These are phyloP conservation scores for Chrysina gloriosa DNA, from an alignment of 2,888 invertebrate genomes.

Conservation along the genomic window DNA sequence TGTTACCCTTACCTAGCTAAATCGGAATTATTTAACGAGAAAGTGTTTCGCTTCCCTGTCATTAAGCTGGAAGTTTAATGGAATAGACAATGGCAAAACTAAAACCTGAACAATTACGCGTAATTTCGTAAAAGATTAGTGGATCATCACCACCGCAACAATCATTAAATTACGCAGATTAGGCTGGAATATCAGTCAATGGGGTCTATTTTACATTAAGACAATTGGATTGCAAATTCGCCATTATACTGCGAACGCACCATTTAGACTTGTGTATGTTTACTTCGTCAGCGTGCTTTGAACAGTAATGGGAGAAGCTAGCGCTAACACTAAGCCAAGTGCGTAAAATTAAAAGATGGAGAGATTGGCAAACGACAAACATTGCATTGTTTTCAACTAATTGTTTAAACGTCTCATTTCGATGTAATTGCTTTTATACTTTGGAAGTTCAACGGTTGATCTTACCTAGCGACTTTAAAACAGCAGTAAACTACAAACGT, in stretches of 20 bases:
- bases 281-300: neutral
- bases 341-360: neutral
- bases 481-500: too few relatives aligned
- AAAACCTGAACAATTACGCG: neutral
- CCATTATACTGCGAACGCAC: neutral
- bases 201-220: constrained; percentile 1
- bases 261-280: neutral
- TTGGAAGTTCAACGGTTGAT: too few relatives aligned
- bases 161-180: constrained; percentile 9
- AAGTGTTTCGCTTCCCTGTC: neutral
- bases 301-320: neutral
- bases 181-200: neutral
- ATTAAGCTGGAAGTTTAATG: neutral
- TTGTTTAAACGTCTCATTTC: neutral
- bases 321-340: neutral
- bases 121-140: constrained; percentile 10
- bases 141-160: neutral
- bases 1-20: neutral
- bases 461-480: too few relatives aligned
- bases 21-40: neutral
- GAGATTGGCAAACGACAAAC: neutral
- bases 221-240: constrained; percentile 14
- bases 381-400: neutral
- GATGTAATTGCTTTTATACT: too few relatives aligned
- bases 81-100: neutral